Base-by-base conservation (phyloP, 2,888 invertebrate genomes). In the Hypercompe scribonia region DNA sequence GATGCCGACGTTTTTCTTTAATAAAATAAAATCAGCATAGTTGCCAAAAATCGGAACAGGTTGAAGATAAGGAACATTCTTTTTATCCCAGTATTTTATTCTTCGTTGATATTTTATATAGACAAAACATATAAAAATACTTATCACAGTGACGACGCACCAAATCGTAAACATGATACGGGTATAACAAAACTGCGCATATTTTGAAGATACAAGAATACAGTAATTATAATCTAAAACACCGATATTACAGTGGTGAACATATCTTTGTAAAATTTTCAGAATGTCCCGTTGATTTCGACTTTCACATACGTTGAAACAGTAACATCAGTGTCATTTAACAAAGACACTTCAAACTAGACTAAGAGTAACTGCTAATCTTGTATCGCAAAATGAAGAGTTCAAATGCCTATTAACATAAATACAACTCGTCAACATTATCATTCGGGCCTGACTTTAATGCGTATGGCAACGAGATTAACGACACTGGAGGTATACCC, bases 11-110 rank as follows among this genome's bases (percentile, higher is more conserved):
- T 79, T 85, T 68, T 87, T 83, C 77, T 81, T 89, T 13, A 90
- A 79, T 11, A 90, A 71, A 21, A 94, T 88, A 36, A 81, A 89
- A 3, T 86, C 82, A 0, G 83, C 81, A 71, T 89, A 93, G 72
- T 93, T 93, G 0, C 93, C 94, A 3, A 94, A 83, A 3, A 94
- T 61, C 1, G 87, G 85, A 2, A 78, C 54, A 0, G 93, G 91
- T 66, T 86, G 78, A 11, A 79, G 8, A 71, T 86, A 76, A 0
- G 89, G 87, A 0, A 94, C 89, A 18, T 90, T 88, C 68, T 84
- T 89, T 34, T 85, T 86, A 68, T 87, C 83, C 94, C 93, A 94
- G 72, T 90, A 91, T 39, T 85, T 73, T 33, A 81, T 88, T 31
- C 87, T 91, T 54, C 78, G 77, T 71, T 75, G 87, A 0, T 84